phyloP scores from a whole-genome alignment of 1,140 invertebrate genomes.

The Gonatopus flavifemur region DNA sequence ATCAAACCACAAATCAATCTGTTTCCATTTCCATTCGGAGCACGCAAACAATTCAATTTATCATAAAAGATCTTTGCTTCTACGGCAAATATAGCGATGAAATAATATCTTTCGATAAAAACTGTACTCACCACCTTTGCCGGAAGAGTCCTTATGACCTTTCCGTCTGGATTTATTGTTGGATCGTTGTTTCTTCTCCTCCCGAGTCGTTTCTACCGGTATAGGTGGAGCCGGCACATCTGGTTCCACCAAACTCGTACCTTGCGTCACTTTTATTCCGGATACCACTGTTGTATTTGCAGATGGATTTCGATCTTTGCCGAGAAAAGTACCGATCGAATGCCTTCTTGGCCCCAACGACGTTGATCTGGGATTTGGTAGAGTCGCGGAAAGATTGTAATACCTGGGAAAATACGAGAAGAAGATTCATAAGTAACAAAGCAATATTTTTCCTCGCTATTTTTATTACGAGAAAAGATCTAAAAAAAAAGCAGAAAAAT shows the following conservation, averaged over 20 bases:
- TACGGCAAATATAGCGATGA: neutral
- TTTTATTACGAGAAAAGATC: too few relatives aligned
- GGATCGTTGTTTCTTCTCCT: conserved; percentile 14
- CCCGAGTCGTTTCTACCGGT: conserved; percentile 31
- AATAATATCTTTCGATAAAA: neutral
- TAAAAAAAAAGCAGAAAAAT: too few relatives aligned
- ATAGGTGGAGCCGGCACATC: conserved; percentile 34
- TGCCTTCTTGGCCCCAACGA: conserved; percentile 52
- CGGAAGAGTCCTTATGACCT: conserved; percentile 29
- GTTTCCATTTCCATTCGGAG: too few relatives aligned
- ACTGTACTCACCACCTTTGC: conserved; percentile 29
- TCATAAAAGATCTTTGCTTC: too few relatives aligned
- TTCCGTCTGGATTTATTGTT: conserved; percentile 27
- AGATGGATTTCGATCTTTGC: conserved; percentile 31
- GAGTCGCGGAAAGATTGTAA: conserved; percentile 56
- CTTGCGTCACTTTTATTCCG: conserved; percentile 15
- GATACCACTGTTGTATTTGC: neutral
- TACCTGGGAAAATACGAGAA: conserved; percentile 38
- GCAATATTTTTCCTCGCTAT: too few relatives aligned
- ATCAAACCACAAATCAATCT: too few relatives aligned
- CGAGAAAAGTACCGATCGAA: conserved; percentile 59
- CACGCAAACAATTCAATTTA: too few relatives aligned
- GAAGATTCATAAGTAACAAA: too few relatives aligned
- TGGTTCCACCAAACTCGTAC: conserved; percentile 25
- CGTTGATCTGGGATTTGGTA: conserved; percentile 32